Percentiles rank a stretch among this genome's conserved stretches.
These are phyloP conservation scores for Seriola aureovittata DNA, from an alignment of 2,113 vertebrate genomes.

Conservation along the genomic window DNA sequence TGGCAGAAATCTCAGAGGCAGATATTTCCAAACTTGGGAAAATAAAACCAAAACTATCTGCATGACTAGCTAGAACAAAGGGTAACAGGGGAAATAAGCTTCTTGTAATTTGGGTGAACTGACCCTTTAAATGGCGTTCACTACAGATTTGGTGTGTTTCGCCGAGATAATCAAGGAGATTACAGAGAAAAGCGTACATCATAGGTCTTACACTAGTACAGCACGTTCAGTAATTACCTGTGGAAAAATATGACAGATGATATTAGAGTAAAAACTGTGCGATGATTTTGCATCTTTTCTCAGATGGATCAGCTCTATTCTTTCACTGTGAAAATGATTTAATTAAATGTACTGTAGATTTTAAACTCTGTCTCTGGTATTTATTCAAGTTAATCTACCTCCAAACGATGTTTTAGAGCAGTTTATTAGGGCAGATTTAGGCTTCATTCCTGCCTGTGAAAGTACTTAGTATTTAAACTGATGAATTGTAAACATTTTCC, in stretches of 20 bases:
- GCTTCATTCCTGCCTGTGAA: constrained; percentile 49
- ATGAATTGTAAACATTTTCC: constrained; percentile 73
- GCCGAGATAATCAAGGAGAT: constrained; percentile 6
- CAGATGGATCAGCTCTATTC: constrained; percentile 21
- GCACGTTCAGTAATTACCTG: constrained; percentile 9
- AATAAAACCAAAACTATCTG: constrained; percentile 34
- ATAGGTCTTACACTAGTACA: not conserved
- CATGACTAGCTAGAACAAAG: not conserved
- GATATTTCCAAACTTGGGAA: constrained; percentile 1
- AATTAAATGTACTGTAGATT: constrained; percentile 44
- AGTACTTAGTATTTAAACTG: constrained; percentile 57
- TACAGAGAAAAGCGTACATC: not conserved
- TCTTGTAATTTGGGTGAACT: constrained; percentile 15
- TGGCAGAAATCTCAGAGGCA: constrained; percentile 19
- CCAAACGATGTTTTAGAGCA: constrained; percentile 50
- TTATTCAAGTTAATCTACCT: constrained; percentile 55
- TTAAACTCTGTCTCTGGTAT: constrained; percentile 27
- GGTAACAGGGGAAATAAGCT: constrained; percentile 3
- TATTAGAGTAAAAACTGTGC: constrained; percentile 3
- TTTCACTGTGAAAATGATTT: constrained; percentile 3
- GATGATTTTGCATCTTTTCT: constrained; percentile 29
- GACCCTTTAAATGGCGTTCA: not conserved
- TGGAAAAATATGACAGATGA: constrained; percentile 21
- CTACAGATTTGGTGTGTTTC: constrained; percentile 5
- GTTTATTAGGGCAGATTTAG: constrained; percentile 39